These are phyloP conservation scores for Antechinus flavipes DNA, from an alignment of 2,113 vertebrate species.

Conservation along the genomic window DNA sequence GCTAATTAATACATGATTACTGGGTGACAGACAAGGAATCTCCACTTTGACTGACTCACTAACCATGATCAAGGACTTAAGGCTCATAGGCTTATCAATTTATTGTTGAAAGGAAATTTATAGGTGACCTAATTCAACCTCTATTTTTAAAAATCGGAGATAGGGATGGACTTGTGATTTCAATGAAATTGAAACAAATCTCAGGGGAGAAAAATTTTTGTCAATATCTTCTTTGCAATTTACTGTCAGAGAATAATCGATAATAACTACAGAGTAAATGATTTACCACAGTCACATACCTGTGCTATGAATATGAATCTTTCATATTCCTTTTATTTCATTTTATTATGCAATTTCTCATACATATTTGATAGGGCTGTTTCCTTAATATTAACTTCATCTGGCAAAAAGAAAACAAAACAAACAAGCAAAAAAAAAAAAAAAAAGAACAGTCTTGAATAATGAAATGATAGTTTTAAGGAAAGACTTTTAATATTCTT, in stretches of 20 bases:
- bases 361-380: not conserved
- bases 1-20: not conserved
- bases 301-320: not conserved
- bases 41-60: not conserved
- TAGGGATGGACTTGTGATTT: not conserved
- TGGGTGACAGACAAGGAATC: too few species aligned
- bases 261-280: not conserved
- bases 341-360: not conserved
- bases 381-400: not conserved
- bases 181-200: not conserved
- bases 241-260: not conserved
- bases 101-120: not conserved
- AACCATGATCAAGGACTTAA: not conserved
- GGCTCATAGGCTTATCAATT: not conserved
- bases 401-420: not conserved
- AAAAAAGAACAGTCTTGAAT: not conserved
- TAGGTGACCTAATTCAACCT: not conserved
- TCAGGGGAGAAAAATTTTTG: not conserved
- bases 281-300: not conserved
- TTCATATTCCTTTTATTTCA: not conserved
- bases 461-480: not conserved
- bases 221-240: not conserved
- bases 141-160: not conserved
- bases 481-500: not conserved
- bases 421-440: not conserved